These are phyloP conservation scores for Clinocottus analis DNA, from an alignment of 2,113 vertebrate species.

Conservation along the genomic window DNA sequence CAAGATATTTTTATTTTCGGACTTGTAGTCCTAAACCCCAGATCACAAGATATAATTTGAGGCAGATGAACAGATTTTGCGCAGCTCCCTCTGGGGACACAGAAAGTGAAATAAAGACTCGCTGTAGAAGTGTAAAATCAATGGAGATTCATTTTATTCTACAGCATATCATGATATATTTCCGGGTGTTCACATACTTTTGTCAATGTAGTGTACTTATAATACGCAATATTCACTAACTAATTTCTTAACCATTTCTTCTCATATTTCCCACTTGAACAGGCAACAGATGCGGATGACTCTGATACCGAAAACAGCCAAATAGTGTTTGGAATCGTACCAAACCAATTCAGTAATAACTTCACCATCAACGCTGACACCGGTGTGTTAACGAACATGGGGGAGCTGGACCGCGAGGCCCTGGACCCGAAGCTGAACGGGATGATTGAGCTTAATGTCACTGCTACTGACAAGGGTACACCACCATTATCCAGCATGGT, in stretches of 20 bases:
- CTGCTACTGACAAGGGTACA: conserved; percentile 85
- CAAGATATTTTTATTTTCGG: neutral
- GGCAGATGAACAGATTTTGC: neutral
- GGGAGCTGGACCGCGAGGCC: conserved; percentile 86
- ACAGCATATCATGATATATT: neutral
- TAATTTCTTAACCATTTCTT: neutral
- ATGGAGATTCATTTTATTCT: neutral
- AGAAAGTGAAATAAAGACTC: neutral
- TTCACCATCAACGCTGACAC: conserved; percentile 84
- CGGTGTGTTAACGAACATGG: conserved; percentile 80
- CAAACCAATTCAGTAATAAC: conserved; percentile 81
- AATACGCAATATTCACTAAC: neutral
- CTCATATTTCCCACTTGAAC: conserved; percentile 13
- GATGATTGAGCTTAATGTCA: conserved; percentile 82
- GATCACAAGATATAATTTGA: neutral
- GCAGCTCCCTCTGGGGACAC: neutral
- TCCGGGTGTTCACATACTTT: neutral
- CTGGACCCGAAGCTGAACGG: conserved; percentile 79
- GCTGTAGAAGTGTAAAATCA: neutral
- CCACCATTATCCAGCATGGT: conserved; percentile 65
- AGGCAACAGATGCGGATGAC: conserved; percentile 91
- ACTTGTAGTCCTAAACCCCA: neutral
- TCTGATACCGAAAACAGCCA: conserved; percentile 83
- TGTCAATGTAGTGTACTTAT: neutral
- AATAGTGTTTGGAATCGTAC: conserved; percentile 81